A percentile compares a stretch with the other conserved stretches of the same genome.
phyloP scores from a whole-genome alignment of 2,888 invertebrate species.

The Phengaris alcon region DNA sequence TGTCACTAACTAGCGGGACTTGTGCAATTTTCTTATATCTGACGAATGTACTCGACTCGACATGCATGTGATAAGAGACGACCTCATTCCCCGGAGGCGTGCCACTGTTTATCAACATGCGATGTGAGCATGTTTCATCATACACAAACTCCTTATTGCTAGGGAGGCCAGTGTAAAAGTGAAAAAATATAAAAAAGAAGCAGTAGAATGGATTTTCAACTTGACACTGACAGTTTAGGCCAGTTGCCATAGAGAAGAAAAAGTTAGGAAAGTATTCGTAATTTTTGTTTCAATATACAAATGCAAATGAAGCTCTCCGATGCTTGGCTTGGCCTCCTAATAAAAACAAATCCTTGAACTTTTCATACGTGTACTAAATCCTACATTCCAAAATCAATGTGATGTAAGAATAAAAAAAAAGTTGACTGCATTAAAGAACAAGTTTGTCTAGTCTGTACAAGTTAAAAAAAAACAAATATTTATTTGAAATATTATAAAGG shows the following conservation, averaged over 20 bases:
- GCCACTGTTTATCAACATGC: conserved; percentile 39
- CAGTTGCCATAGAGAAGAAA: conserved; percentile 29
- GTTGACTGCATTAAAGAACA: no score
- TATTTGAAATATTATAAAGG: no score
- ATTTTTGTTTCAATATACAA: no score
- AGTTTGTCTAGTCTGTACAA: no score
- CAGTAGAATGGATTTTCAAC: not conserved
- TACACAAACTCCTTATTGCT: conserved; percentile 5
- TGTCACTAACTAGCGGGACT: not conserved
- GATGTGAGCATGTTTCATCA: conserved; percentile 24
- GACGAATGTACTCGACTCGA: not conserved
- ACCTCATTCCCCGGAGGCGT: conserved; percentile 40
- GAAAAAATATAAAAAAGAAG: not conserved
- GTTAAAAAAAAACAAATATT: no score
- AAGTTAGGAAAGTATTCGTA: not conserved
- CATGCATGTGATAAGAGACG: conserved; percentile 35
- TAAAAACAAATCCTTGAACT: no score
- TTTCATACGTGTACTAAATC: no score
- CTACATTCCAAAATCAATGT: no score
- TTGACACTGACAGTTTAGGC: conserved; percentile 15
- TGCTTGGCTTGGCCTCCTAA: no score
- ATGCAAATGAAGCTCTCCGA: no score
- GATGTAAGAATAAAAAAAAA: no score
- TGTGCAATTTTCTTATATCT: not conserved
- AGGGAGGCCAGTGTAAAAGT: not conserved